phyloP scores from a whole-genome alignment of 2,797 vertebrate genomes.

The Periparus ater region DNA sequence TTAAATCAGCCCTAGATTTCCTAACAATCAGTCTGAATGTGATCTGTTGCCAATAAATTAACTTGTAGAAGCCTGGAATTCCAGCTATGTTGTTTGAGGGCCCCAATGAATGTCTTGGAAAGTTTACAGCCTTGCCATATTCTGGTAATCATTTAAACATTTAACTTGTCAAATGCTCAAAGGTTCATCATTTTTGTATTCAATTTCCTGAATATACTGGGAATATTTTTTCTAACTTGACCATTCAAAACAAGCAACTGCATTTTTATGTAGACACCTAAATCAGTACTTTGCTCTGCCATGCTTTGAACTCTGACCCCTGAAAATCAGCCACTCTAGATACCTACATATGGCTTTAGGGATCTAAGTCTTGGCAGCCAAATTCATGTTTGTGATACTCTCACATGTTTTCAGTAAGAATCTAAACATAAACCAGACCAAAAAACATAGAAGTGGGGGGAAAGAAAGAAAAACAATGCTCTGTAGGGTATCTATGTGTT shows the following conservation, averaged over 20 bases:
- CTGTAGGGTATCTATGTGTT: constrained; percentile 1
- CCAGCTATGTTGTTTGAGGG: constrained; percentile 17
- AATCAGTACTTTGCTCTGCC: not conserved
- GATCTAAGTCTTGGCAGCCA: not conserved
- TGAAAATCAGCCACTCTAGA: not conserved
- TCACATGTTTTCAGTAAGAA: constrained; percentile 48
- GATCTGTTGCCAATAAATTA: not conserved
- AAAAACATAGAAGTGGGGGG: not conserved
- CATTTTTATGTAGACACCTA: not conserved
- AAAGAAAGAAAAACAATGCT: not conserved
- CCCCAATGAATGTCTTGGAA: not conserved
- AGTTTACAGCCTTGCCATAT: not conserved
- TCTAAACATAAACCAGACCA: constrained; percentile 34
- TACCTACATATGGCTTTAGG: not conserved
- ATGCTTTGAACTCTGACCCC: not conserved
- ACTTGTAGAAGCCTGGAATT: constrained; percentile 12
- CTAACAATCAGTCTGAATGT: not conserved
- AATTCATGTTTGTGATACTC: constrained; percentile 9
- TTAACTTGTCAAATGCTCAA: not conserved
- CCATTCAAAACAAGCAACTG: not conserved
- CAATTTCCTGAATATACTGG: not conserved
- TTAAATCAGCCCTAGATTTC: not conserved
- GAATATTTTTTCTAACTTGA: not conserved
- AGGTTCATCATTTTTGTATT: not conserved
- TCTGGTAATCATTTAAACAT: not conserved